A percentile compares a stretch with the other conserved stretches of the same genome.
phyloP scores from a whole-genome alignment of 2,888 invertebrate genomes.

The Drosophila longiperda region DNA sequence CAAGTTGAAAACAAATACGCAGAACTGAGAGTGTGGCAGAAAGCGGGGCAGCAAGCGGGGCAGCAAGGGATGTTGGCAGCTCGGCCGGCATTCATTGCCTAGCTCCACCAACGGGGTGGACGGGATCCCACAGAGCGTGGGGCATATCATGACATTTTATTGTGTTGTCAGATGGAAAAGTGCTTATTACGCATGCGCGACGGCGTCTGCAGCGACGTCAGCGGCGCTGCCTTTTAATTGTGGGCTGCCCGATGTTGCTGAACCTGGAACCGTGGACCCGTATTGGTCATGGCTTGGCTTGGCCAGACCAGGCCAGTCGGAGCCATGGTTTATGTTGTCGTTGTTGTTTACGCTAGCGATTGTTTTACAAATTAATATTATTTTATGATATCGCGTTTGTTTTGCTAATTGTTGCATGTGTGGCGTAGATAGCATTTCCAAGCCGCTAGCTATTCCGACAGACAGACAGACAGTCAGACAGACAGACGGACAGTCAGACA shows the following conservation, averaged over 20 bases:
- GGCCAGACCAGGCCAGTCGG: not conserved
- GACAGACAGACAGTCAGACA: slow-evolving; percentile 12
- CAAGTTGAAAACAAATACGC: slow-evolving; percentile 67
- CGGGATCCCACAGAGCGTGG: slow-evolving; percentile 76
- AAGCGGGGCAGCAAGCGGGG: too few species aligned
- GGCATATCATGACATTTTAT: slow-evolving; percentile 85
- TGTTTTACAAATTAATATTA: slow-evolving; percentile 81
- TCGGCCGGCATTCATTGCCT: slow-evolving; percentile 34
- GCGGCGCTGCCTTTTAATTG: slow-evolving; percentile 70
- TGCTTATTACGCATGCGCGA: slow-evolving; percentile 84
- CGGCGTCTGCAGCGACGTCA: slow-evolving; percentile 55
- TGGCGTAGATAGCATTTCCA: slow-evolving; percentile 78
- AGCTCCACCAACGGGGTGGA: slow-evolving; percentile 24
- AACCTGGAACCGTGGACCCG: slow-evolving; percentile 27
- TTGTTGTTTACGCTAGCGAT: slow-evolving; percentile 78
- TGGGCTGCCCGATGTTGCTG: slow-evolving; percentile 57
- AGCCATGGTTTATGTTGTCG: slow-evolving; percentile 45
- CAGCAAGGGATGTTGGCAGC: not conserved
- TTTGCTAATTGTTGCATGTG: slow-evolving; percentile 82
- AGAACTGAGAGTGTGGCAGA: not conserved
- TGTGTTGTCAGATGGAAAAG: slow-evolving; percentile 84
- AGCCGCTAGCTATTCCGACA: slow-evolving; percentile 39
- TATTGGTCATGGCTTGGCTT: slow-evolving; percentile 23
- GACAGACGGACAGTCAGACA: slow-evolving; percentile 14
- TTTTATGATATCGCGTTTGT: slow-evolving; percentile 82